Evolutionary conservation across 2,888 invertebrate species (phyloP).

Genomic region (Eristalis pertinax): DNA sequence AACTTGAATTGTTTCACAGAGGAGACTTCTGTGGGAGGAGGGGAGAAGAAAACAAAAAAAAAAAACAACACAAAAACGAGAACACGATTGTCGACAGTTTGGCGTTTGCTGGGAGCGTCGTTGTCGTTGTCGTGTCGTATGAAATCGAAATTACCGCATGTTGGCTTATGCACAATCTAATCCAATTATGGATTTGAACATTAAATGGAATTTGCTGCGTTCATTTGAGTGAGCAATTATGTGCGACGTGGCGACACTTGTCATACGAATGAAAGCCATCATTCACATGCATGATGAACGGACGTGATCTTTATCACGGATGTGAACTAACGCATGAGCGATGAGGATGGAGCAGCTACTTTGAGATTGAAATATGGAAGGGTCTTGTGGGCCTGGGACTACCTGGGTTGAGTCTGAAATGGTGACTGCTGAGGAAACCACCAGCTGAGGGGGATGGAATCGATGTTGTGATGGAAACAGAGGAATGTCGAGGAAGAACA

Average conservation of each 20-base stretch:
- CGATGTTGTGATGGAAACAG: no score
- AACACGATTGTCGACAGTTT: slow-evolving; percentile 31
- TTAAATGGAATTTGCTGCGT: not conserved
- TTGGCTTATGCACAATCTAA: slow-evolving; percentile 32
- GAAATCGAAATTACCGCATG: slow-evolving; percentile 31
- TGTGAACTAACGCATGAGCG: not conserved
- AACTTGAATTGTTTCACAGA: slow-evolving; percentile 37
- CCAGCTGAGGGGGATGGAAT: no score
- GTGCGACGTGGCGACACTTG: not conserved
- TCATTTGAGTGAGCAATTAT: not conserved
- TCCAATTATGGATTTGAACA: slow-evolving; percentile 51
- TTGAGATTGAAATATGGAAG: not conserved
- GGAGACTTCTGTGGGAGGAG: not conserved
- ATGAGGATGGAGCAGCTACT: not conserved
- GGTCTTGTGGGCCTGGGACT: not conserved
- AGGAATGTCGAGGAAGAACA: no score
- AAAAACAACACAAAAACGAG: not conserved
- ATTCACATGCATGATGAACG: not conserved
- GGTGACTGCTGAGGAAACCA: no score
- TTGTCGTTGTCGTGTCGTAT: not conserved
- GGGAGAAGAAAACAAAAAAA: not conserved
- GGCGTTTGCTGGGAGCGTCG: slow-evolving; percentile 11
- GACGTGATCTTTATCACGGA: not conserved
- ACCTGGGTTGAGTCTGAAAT: not conserved
- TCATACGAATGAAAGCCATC: not conserved